These are phyloP conservation scores for Nomada fabriciana DNA, from an alignment of 2,888 invertebrate species.

Conservation along the genomic window DNA sequence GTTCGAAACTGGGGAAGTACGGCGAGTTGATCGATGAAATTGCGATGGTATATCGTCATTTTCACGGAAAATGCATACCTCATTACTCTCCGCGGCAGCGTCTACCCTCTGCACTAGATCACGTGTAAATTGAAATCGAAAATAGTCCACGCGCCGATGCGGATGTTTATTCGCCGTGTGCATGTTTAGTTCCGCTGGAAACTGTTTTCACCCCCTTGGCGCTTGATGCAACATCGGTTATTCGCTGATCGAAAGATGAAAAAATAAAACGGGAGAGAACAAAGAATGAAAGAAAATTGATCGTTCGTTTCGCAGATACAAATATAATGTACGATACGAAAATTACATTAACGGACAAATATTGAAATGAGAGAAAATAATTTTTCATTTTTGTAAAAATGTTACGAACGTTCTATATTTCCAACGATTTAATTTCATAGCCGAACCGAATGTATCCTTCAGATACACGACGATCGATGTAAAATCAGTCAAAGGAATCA, in stretches of 20 bases:
- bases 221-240: conserved; percentile 6
- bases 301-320: not conserved
- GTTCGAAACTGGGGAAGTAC: conserved; percentile 36
- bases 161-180: conserved; percentile 39
- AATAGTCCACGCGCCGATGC: conserved; percentile 43
- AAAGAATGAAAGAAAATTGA: not conserved
- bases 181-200: conserved; percentile 36
- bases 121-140: conserved; percentile 65
- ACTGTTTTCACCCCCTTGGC: conserved; percentile 22
- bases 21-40: conserved; percentile 53
- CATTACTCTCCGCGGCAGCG: conserved; percentile 37
- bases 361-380: not conserved
- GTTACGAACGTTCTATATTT: conserved; percentile 2
- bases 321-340: not conserved
- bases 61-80: conserved; percentile 42
- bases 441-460: conserved; percentile 6
- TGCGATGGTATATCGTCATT: conserved; percentile 25
- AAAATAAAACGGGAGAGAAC: not conserved
- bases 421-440: not conserved
- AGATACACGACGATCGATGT: conserved; percentile 14
- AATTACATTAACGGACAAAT: not conserved
- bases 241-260: not conserved
- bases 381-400: not conserved
- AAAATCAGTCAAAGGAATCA: conserved; percentile 48
- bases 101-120: conserved; percentile 38